Conservation (phyloP, 2,797 vertebrate species). For the Ciconia nigra region DNA sequence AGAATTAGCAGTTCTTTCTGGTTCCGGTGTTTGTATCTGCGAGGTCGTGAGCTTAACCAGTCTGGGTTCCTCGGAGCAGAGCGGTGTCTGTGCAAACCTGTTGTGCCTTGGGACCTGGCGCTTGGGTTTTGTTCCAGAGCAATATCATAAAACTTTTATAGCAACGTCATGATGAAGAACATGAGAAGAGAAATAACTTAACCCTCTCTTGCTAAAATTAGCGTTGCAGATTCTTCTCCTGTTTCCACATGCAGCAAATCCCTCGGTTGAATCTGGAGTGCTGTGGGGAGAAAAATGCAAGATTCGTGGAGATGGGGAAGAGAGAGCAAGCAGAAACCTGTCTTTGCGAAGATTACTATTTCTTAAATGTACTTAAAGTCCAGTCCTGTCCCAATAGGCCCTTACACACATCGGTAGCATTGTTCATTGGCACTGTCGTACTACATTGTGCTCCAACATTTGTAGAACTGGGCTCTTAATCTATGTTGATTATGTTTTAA, state of each 20-base stretch:
- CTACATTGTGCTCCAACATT: background rate
- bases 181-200: constrained; percentile 21
- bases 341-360: background rate
- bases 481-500: constrained; percentile 47
- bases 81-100: background rate
- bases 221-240: background rate
- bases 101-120: background rate
- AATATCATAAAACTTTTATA: constrained; percentile 44
- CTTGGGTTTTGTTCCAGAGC: constrained; percentile 13
- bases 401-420: background rate
- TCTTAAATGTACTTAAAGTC: background rate
- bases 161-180: background rate
- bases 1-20: constrained; percentile 26
- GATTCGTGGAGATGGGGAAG: background rate
- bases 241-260: background rate
- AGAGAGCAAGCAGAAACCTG: background rate
- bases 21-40: background rate
- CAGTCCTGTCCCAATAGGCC: background rate
- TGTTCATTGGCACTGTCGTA: background rate
- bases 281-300: background rate
- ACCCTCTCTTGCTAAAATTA: background rate
- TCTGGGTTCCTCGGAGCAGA: background rate
- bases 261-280: rapidly evolving
- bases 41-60: background rate
- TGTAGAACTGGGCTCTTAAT: constrained; percentile 27